phyloP scores from a whole-genome alignment of 2,888 invertebrate genomes.

The Agrochola lychnidis region DNA sequence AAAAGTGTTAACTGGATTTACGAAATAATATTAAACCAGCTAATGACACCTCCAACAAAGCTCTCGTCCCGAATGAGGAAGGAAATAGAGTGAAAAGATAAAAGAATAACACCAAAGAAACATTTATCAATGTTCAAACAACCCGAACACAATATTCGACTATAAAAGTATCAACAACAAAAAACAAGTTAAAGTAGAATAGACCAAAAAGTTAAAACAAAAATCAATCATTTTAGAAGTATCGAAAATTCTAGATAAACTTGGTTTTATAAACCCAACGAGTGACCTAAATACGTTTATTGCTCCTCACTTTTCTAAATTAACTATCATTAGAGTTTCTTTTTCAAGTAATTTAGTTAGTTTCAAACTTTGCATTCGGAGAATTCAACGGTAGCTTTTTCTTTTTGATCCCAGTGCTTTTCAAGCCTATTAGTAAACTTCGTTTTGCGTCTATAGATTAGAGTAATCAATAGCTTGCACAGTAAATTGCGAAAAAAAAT shows the following conservation, averaged over 20 bases:
- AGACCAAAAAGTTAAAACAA: not conserved
- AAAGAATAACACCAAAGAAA: constrained; percentile 24
- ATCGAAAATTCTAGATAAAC: not conserved
- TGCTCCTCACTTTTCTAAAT: constrained; percentile 29
- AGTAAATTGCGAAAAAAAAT: too few species aligned
- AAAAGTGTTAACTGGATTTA: constrained; percentile 13
- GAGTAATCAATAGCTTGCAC: too few species aligned
- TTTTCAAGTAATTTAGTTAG: constrained; percentile 27
- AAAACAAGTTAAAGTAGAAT: not conserved
- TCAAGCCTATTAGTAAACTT: not conserved
- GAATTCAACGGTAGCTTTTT: constrained; percentile 15
- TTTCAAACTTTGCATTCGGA: constrained; percentile 18
- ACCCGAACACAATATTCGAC: constrained; percentile 2
- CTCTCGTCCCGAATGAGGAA: constrained; percentile 18
- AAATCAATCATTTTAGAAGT: not conserved
- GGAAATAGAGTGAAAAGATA: constrained; percentile 57
- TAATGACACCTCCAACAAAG: constrained; percentile 35
- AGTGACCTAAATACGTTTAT: constrained; percentile 23
- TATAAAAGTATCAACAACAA: not conserved
- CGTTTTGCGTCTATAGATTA: not conserved
- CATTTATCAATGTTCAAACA: constrained; percentile 46
- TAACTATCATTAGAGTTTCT: constrained; percentile 1
- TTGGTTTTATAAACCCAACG: not conserved
- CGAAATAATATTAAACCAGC: constrained; percentile 14
- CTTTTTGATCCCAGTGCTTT: not conserved